Base-by-base conservation (phyloP, 2,113 vertebrate species). In the Chinchilla lanigera region DNA sequence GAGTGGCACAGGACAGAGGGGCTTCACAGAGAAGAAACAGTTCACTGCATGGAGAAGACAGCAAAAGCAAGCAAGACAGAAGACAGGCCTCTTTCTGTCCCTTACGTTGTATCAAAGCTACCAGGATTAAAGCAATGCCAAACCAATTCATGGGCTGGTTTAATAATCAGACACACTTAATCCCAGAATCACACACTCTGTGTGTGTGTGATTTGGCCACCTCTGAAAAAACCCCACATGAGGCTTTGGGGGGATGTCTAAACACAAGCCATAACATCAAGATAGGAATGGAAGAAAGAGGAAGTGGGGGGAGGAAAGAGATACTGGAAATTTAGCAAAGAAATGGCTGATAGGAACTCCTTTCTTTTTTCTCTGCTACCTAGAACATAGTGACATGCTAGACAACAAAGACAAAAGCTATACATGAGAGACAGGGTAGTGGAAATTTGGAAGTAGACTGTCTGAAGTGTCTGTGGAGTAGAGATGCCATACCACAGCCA, bases 251-350 rank as follows among this genome's bases (percentile, higher is more conserved):
- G 35, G 17, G 17, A 20, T 10, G 28, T n/a, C 35, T 69, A 28
- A 17, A 69, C 67, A 35, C 35, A n/a, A n/a, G 35, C 67, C 19
- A 69, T n/a, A 38, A 71, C 19, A 41, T 7, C n/a, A 50, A 30
- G 26, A 16, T 30, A 50, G 75, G 44, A 50, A 78, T 6, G 24
- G 13, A 47, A 24, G 24, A 14, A 28, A 28, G 4, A 7, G 41
- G 3, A 28, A 6, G 12, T 1, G 5, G 5, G 11, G 26, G 10
- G 3, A 22, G 3, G 8, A 41, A 8, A 80, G 6, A 47, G 5
- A 47, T 9, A 28, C 24, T 60, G 22, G 22, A 71, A 60, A 6
- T 22, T 83, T 26, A 67, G 30, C 28, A 47, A 86, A 54, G 35
- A 41, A 92, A 65, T 86, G 17, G 7, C 26, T 75, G 19, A 41